phyloP scores from a whole-genome alignment of 1,140 invertebrate genomes.

The Macrocentrus cingulum region DNA sequence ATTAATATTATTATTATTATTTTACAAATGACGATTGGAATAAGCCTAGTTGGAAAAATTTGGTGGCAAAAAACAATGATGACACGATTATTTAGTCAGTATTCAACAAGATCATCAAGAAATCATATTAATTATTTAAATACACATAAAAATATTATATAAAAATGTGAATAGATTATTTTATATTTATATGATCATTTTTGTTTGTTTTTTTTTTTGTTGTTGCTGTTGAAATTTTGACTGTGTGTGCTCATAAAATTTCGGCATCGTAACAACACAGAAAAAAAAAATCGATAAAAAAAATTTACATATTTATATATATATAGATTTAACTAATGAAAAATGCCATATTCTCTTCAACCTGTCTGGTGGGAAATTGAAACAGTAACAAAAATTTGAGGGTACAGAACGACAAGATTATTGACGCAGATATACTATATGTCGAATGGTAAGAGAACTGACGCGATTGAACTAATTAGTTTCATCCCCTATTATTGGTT shows the following conservation, averaged over 20 bases:
- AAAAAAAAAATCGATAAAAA: conserved; percentile 28
- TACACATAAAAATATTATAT: conserved; percentile 19
- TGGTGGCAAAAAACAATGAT: conserved; percentile 6
- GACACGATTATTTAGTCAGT: background rate
- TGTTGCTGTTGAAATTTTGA: too few species aligned
- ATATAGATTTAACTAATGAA: conserved; percentile 49
- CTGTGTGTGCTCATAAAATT: too few species aligned
- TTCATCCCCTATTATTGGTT: conserved; percentile 12
- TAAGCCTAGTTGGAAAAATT: conserved; percentile 17
- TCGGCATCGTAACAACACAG: too few species aligned
- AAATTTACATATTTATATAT: too few species aligned
- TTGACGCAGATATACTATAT: conserved; percentile 55
- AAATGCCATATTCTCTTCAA: conserved; percentile 54
- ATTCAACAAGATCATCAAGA: background rate
- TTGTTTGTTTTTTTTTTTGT: conserved; percentile 57
- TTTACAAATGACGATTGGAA: conserved; percentile 25
- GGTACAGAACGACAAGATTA: conserved; percentile 51
- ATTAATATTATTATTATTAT: too few species aligned
- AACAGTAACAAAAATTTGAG: conserved; percentile 59
- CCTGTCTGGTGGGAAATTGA: conserved; percentile 53
- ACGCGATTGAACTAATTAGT: conserved; percentile 23
- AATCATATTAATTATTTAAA: too few species aligned
- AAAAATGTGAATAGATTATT: conserved; percentile 17
- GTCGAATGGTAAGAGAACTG: conserved; percentile 39
- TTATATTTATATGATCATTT: conserved; percentile 33